Conservation (phyloP, 2,113 vertebrate genomes). For the Pycnonotus jocosus region DNA sequence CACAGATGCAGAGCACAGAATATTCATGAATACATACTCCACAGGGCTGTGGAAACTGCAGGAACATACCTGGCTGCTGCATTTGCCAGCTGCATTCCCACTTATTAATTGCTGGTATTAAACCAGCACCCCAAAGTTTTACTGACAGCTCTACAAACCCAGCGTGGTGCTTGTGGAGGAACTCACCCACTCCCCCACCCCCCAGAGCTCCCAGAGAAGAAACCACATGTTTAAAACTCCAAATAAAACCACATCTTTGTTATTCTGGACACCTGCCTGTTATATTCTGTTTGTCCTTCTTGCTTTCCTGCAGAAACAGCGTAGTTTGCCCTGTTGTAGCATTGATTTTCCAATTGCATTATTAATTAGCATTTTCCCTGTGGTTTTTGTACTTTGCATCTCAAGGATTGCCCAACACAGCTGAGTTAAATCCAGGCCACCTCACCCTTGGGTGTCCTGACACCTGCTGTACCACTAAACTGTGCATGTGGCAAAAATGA, state of each 20-base stretch:
- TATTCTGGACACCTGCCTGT: neutral
- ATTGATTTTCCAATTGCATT: neutral
- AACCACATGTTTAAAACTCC: neutral
- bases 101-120: neutral
- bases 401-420: neutral
- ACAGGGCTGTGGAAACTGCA: rapidly evolving
- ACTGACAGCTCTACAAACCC: neutral
- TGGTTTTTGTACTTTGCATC: neutral
- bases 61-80: neutral
- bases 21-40: neutral
- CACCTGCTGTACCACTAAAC: neutral
- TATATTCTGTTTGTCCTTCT: neutral
- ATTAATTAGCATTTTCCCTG: neutral
- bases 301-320: neutral
- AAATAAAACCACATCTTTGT: neutral
- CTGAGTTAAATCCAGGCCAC: neutral
- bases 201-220: neutral
- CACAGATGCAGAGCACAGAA: neutral
- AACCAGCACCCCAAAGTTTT: neutral
- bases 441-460: neutral
- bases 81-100: neutral
- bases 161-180: neutral
- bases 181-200: neutral
- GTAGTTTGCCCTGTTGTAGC: neutral
- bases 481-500: neutral